A percentile compares a stretch with the other conserved stretches of the same genome.
Conservation (phyloP, 2,888 invertebrate species). For the Parascotia fuliginaria region DNA sequence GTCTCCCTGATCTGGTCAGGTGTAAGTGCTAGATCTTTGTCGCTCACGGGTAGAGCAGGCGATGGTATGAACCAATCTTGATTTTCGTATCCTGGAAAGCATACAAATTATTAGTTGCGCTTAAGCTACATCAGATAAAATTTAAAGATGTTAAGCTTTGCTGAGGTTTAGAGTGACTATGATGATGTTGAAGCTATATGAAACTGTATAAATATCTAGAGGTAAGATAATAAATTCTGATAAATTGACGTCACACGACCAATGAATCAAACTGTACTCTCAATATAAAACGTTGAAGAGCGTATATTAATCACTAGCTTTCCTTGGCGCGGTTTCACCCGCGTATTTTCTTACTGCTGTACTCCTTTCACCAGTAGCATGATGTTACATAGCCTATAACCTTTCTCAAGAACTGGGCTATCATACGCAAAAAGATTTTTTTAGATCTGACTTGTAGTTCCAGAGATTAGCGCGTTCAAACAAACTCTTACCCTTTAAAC, state of each 20-base stretch:
- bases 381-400: too few relatives aligned
- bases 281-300: constrained; percentile 5
- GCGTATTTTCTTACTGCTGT: too few relatives aligned
- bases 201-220: not conserved
- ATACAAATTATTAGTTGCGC: constrained; percentile 14
- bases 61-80: constrained; percentile 97
- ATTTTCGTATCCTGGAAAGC: constrained; percentile 92
- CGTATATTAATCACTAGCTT: not conserved
- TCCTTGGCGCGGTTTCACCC: too few relatives aligned
- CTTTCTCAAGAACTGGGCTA: too few relatives aligned
- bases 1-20: constrained; percentile 98
- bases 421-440: too few relatives aligned
- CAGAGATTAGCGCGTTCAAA: too few relatives aligned
- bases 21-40: constrained; percentile 92
- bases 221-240: too few relatives aligned
- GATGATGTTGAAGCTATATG: not conserved
- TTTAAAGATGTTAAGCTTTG: too few relatives aligned
- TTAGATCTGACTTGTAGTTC: too few relatives aligned
- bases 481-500: too few relatives aligned
- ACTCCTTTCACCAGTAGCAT: too few relatives aligned
- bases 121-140: not conserved
- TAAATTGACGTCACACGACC: not conserved
- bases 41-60: constrained; percentile 91
- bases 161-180: too few relatives aligned
- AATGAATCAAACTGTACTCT: constrained; percentile 21